Evolutionary conservation across 2,113 vertebrate genomes (phyloP).

Genomic region (human): DNA sequence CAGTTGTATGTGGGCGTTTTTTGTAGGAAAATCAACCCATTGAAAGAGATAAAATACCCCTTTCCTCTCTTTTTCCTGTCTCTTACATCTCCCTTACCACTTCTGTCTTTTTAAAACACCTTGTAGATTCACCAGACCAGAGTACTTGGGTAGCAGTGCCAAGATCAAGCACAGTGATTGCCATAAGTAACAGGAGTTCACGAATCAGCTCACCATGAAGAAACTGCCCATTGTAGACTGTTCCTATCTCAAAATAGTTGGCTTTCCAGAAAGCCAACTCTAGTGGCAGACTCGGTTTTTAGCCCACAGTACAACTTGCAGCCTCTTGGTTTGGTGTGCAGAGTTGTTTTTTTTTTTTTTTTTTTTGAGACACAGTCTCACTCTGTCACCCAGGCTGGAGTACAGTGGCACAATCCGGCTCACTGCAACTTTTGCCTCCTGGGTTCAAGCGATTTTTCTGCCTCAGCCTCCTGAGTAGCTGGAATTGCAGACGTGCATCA

Average conservation of each 20-base stretch:
- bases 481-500: too few relatives aligned
- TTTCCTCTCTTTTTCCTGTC: background rate
- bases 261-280: constrained; percentile 71
- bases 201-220: constrained; percentile 99
- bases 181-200: constrained; percentile 99
- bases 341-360: too few relatives aligned
- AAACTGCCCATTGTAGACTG: constrained; percentile 99
- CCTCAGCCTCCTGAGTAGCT: too few relatives aligned
- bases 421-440: too few relatives aligned
- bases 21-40: background rate
- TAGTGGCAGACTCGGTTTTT: fast-evolving
- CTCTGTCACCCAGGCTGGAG: too few relatives aligned
- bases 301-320: background rate
- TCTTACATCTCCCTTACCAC: background rate
- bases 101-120: background rate
- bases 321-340: background rate
- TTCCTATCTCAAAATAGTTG: constrained; percentile 98
- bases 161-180: constrained; percentile 99
- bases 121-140: constrained; percentile 93
- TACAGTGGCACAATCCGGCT: too few relatives aligned
- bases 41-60: background rate
- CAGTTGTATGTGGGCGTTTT: background rate
- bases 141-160: constrained; percentile 99
- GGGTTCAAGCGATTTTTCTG: too few relatives aligned
- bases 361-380: too few relatives aligned